A percentile compares a stretch with the other conserved stretches of the same genome.
Conservation (phyloP, 2,113 vertebrate species). For the Synodontis membranacea region DNA sequence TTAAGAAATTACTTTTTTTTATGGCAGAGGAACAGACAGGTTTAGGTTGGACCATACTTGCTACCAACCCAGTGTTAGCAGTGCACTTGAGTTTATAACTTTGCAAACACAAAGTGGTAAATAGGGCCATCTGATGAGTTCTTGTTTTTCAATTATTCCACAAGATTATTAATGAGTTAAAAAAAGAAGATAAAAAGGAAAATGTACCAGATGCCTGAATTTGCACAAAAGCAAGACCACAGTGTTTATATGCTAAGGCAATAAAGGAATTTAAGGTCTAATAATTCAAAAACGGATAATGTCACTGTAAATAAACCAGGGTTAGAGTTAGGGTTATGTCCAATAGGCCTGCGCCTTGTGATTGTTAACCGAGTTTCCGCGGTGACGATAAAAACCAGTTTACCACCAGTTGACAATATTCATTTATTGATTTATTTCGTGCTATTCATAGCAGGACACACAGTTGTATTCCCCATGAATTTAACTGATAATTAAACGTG, state of each 20-base stretch:
- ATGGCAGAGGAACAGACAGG: background rate
- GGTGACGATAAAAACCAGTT: background rate
- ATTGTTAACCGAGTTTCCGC: background rate
- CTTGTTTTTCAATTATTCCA: background rate
- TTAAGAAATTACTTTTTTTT: background rate
- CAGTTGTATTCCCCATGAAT: background rate
- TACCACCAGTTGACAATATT: background rate
- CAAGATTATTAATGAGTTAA: background rate
- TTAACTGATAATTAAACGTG: background rate
- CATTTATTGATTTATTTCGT: background rate
- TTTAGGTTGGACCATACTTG: background rate
- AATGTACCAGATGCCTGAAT: background rate
- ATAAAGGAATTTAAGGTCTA: background rate
- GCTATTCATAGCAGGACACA: background rate
- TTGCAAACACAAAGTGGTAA: background rate
- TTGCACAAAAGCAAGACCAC: background rate
- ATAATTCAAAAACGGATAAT: background rate
- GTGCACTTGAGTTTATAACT: background rate
- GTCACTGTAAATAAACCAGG: background rate
- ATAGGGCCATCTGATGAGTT: background rate
- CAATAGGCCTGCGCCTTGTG: background rate
- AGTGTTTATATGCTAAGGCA: background rate
- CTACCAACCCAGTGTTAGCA: background rate
- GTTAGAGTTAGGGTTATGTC: too few relatives aligned
- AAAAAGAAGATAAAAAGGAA: background rate